These are phyloP conservation scores for Scomber japonicus DNA, from an alignment of 2,113 vertebrate genomes.

Conservation along the genomic window DNA sequence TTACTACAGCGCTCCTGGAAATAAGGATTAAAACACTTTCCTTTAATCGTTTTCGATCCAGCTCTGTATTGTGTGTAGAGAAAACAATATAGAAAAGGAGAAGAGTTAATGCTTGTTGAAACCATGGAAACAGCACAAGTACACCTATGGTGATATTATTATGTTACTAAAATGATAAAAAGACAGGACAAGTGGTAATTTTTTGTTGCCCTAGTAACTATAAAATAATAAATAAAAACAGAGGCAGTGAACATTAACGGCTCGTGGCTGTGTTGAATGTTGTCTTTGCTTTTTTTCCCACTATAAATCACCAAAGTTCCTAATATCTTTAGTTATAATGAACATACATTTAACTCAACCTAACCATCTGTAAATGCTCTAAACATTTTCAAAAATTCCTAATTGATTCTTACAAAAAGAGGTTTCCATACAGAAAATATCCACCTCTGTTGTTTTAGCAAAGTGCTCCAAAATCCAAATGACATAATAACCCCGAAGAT, in stretches of 20 bases:
- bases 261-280: slow-evolving; percentile 8
- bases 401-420: no score
- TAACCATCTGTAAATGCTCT: no score
- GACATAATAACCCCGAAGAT: neutral
- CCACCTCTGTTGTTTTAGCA: neutral
- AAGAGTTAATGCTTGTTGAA: slow-evolving; percentile 11
- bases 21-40: neutral
- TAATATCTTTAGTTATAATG: neutral
- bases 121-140: slow-evolving; percentile 24
- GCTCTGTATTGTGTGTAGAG: neutral
- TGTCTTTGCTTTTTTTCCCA: neutral
- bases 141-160: slow-evolving; percentile 2
- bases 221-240: slow-evolving; percentile 15
- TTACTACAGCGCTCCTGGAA: neutral
- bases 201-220: slow-evolving; percentile 42
- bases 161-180: slow-evolving; percentile 32
- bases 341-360: neutral
- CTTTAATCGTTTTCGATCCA: neutral
- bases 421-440: neutral
- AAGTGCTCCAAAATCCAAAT: neutral
- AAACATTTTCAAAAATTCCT: neutral
- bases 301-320: neutral
- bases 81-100: neutral
- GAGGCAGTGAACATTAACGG: neutral
- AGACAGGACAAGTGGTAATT: slow-evolving; percentile 10